A percentile compares a stretch with the other conserved stretches of the same genome.
These are phyloP conservation scores for Avahi laniger DNA, from an alignment of 2,797 vertebrate species.

Conservation along the genomic window DNA sequence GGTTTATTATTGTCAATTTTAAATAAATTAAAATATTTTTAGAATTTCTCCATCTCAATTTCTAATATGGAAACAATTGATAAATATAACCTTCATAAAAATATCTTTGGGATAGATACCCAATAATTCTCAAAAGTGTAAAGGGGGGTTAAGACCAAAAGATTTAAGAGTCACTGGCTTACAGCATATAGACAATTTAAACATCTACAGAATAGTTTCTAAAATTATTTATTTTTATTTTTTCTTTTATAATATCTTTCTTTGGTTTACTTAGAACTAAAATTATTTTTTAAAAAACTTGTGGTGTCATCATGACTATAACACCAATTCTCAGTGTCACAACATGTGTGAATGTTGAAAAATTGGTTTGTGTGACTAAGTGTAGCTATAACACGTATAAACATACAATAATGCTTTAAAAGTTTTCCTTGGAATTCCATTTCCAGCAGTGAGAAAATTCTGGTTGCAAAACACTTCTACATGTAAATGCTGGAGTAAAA, in stretches of 20 bases:
- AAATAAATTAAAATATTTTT: background rate
- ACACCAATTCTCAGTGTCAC: background rate
- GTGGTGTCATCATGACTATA: background rate
- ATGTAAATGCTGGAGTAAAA: background rate
- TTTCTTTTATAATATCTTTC: too few relatives aligned
- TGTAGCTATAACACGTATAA: background rate
- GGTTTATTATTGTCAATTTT: background rate
- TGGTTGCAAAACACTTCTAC: background rate
- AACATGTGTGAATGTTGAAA: background rate
- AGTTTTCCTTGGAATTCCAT: background rate
- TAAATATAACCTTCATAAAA: background rate
- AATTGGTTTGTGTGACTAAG: background rate
- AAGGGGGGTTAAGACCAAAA: background rate
- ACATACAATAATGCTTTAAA: background rate
- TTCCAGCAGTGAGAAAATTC: background rate
- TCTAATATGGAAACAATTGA: background rate
- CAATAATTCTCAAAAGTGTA: background rate
- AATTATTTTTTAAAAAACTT: background rate
- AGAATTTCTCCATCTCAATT: background rate
- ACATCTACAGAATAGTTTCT: background rate
- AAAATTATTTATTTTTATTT: too few relatives aligned
- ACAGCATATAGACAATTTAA: background rate
- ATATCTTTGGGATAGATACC: background rate
- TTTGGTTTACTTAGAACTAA: background rate
- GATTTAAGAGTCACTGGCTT: background rate